Evolutionary conservation across 1,140 invertebrate genomes (phyloP), one percentile per base, ranked within the genome.

Genomic region (Bombus sibiricus): DNA sequence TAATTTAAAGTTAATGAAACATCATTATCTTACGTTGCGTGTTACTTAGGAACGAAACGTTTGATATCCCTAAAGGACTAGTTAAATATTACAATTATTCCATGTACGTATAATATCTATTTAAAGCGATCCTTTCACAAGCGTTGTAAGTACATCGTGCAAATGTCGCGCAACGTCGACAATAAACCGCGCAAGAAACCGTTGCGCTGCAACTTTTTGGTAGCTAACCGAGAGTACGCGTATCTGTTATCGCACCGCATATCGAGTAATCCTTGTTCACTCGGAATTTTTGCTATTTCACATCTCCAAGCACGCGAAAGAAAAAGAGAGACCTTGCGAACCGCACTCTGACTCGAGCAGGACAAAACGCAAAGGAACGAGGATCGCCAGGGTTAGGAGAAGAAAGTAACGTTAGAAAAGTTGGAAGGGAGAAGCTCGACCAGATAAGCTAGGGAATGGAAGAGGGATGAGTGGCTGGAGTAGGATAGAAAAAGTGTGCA

Each of bases 401-500:
- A 81, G 28, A 81, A 43, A 28, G 4, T 69, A 71, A 47, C 37
- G 32, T 22, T 34, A 13, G 62, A 59, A 59, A 71, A 79, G 64
- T 84, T 79, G 0, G 41, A 37, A 53, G 59, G 53, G 32, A 77
- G 73, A 47, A 62, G 9, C 76, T 68, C 25, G 15, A n/a, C 37
- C 15, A 62, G 82, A 79, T 79, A 84, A 79, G 82, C 53, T 39
- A 13, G 13, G 8, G 28, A 15, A 25, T 9, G 22, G n/a, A 32
- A 43, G 37, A 57, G 59, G 12, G 64, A 47, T 28, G 75, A 74
- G 34, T 12, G 69, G 34, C 12, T 12, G 75, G 47, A 39, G 47
- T n/a, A 22, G 41, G 66, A 43, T 78, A 59, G 83, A 72, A 80
- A 83, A 72, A 90, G 75, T 76, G 86, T 72, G 80, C 89, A 85